phyloP scores from a whole-genome alignment of 64 coral and sea anemone genomes.

The Actinia equina region DNA sequence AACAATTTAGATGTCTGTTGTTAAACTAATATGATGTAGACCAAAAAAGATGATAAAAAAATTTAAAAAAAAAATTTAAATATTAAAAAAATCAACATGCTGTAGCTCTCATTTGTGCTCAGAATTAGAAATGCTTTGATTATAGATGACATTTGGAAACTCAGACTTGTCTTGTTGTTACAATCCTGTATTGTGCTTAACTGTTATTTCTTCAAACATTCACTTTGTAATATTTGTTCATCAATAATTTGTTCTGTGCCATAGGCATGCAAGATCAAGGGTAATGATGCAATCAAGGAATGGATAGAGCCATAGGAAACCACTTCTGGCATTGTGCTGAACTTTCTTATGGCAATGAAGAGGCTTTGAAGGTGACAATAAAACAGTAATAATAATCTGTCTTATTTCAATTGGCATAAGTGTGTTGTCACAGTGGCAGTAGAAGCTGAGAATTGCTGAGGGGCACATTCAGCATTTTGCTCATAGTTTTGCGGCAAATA shows the following conservation, averaged over 20 bases:
- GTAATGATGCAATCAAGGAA: slow-evolving; percentile 40
- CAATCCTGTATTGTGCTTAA: too few relatives aligned
- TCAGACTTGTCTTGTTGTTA: too few relatives aligned
- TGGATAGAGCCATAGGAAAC: slow-evolving; percentile 66
- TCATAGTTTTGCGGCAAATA: slow-evolving; percentile 18
- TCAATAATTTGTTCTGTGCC: too few relatives aligned
- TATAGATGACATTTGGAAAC: too few relatives aligned
- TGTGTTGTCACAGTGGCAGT: slow-evolving; percentile 1
- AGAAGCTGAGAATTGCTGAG: not conserved
- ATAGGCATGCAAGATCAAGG: slow-evolving; percentile 18
- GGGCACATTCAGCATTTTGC: too few relatives aligned
- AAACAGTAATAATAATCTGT: slow-evolving; percentile 27
- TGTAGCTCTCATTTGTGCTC: not conserved
- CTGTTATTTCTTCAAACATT: too few relatives aligned
- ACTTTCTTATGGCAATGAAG: slow-evolving; percentile 36
- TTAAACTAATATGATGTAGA: too few relatives aligned
- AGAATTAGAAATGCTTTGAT: not conserved
- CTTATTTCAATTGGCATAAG: slow-evolving; percentile 10
- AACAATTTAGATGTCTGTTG: too few relatives aligned
- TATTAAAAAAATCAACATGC: not conserved
- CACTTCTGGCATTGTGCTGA: slow-evolving; percentile 66
- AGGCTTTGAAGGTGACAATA: slow-evolving; percentile 15
- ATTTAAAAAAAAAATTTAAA: too few relatives aligned
- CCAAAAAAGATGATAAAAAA: too few relatives aligned
- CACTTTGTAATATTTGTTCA: too few relatives aligned